Conservation (phyloP, 2,113 vertebrate species). For the Seriola aureovittata region DNA sequence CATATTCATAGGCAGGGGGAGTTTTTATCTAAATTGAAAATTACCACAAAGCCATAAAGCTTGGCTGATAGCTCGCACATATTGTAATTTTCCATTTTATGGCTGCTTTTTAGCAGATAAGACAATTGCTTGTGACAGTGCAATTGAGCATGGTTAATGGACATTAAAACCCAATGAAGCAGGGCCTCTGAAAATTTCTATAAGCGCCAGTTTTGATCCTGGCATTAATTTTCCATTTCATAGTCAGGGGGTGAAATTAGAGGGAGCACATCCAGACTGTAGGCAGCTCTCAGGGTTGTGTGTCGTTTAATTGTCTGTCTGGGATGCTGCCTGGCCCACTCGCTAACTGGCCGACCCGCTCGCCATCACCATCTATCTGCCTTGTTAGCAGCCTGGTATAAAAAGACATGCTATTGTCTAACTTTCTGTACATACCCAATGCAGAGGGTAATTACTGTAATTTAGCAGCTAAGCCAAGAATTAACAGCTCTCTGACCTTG, state of each 20-base stretch:
- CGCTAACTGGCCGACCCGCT: conserved; percentile 27
- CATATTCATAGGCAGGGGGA: conserved; percentile 63
- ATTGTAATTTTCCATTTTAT: conserved; percentile 81
- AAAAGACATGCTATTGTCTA: conserved; percentile 64
- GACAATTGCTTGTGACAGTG: conserved; percentile 85
- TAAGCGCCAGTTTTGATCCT: conserved; percentile 69
- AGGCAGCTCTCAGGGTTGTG: conserved; percentile 51
- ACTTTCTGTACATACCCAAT: conserved; percentile 65
- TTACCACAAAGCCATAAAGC: conserved; percentile 74
- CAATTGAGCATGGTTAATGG: conserved; percentile 84
- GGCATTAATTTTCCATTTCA: conserved; percentile 75
- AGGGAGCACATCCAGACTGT: conserved; percentile 62
- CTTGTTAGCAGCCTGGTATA: conserved; percentile 43
- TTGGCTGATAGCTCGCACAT: conserved; percentile 72
- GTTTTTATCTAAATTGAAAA: conserved; percentile 82
- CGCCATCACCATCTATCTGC: conserved; percentile 37
- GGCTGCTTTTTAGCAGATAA: conserved; percentile 82
- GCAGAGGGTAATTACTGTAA: conserved; percentile 63
- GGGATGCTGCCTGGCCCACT: conserved; percentile 28
- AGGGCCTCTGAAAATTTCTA: conserved; percentile 70
- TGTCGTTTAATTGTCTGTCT: conserved; percentile 57
- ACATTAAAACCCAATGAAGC: conserved; percentile 80
- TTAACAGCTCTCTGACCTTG: conserved; percentile 73
- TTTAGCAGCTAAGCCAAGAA: conserved; percentile 69
- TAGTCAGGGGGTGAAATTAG: conserved; percentile 69